Conservation (phyloP, 2,888 invertebrate species). For the Hoplodrina ambigua region DNA sequence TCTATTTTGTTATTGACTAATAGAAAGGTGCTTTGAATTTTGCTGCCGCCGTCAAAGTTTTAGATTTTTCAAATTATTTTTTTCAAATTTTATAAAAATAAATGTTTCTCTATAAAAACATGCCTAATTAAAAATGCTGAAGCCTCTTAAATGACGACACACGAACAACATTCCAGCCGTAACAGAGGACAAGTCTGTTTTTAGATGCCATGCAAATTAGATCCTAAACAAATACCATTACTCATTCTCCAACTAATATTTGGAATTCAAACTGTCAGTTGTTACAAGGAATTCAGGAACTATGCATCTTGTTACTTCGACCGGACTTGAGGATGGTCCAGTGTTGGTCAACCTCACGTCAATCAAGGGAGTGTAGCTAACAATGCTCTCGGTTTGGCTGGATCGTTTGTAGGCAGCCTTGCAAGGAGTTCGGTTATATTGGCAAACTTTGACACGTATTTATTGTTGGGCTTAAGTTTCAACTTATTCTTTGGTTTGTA, state of each 20-base stretch:
- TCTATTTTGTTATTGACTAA: background rate
- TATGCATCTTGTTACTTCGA: constrained; percentile 75
- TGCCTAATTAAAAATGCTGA: background rate
- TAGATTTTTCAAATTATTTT: background rate
- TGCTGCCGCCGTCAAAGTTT: background rate
- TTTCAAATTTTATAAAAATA: background rate
- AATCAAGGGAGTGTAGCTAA: constrained; percentile 81
- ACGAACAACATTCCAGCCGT: constrained; percentile 27
- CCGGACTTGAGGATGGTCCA: constrained; percentile 74
- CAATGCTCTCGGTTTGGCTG: constrained; percentile 68
- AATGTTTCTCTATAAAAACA: background rate
- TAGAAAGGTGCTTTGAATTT: background rate
- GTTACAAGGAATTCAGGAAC: constrained; percentile 70
- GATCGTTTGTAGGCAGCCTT: constrained; percentile 55
- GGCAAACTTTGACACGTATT: constrained; percentile 59
- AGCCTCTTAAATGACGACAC: constrained; percentile 14
- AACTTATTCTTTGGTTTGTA: constrained; percentile 46
- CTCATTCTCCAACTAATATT: constrained; percentile 79
- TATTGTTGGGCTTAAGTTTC: constrained; percentile 51
- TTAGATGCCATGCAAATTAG: constrained; percentile 62
- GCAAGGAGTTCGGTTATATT: constrained; percentile 52
- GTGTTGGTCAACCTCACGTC: constrained; percentile 84
- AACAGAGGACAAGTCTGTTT: constrained; percentile 48
- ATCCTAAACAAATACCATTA: constrained; percentile 74
- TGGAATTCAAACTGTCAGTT: constrained; percentile 77